Conservation (phyloP, 2,113 vertebrate genomes). For the Podiceps cristatus region DNA sequence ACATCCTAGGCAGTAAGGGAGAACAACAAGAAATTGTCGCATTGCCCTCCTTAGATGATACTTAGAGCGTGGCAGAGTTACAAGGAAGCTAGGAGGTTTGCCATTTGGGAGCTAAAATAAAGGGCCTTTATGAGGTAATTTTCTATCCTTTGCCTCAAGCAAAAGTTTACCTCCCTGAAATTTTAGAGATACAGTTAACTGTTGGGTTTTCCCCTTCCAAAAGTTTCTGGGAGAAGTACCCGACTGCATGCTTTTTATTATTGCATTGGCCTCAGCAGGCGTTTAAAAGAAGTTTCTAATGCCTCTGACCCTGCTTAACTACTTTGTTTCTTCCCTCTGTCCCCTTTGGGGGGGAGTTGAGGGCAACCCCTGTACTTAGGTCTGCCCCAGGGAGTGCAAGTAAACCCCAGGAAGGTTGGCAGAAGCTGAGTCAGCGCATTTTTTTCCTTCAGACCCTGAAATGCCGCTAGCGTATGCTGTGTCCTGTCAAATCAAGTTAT, state of each 20-base stretch:
- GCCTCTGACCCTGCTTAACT: background rate
- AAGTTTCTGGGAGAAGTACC: background rate
- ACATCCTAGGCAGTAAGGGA: background rate
- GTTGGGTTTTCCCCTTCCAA: background rate
- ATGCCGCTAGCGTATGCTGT: background rate
- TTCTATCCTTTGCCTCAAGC: background rate
- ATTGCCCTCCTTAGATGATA: constrained; percentile 16
- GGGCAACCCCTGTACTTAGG: background rate
- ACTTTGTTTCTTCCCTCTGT: background rate
- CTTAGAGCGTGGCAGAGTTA: background rate
- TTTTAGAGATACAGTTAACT: background rate
- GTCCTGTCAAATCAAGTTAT: background rate
- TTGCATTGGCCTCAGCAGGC: background rate
- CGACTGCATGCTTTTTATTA: background rate
- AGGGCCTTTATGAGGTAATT: background rate
- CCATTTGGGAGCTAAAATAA: constrained; percentile 10
- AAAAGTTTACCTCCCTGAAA: background rate
- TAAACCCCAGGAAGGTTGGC: background rate
- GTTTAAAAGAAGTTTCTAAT: background rate
- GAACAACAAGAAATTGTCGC: background rate
- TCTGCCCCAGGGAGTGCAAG: background rate
- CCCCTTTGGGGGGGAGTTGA: background rate
- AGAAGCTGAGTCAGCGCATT: background rate
- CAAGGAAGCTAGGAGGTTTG: background rate
- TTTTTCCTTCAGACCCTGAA: background rate